Percentiles rank a stretch among this genome's conserved stretches.
Conservation (phyloP, 2,113 vertebrate species). For the Istiophorus platypterus region DNA sequence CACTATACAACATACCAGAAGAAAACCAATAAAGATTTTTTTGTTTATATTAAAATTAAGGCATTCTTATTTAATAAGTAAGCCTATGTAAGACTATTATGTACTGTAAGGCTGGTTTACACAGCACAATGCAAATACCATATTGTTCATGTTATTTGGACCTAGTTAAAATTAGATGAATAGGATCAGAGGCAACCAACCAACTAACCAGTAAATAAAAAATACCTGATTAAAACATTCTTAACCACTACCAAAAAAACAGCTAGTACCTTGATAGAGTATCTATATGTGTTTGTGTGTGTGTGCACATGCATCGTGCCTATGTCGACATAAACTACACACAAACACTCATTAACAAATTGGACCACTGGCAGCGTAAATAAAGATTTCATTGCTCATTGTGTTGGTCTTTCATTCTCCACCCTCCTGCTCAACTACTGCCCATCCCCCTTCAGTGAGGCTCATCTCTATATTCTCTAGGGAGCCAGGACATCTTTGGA, state of each 20-base stretch:
- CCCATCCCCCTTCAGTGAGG: conserved; percentile 61
- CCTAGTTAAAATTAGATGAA: not conserved
- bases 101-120: not conserved
- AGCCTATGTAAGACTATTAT: not conserved
- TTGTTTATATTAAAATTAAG: not conserved
- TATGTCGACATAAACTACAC: conserved; percentile 10
- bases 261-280: not conserved
- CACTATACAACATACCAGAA: not conserved
- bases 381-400: conserved; percentile 72
- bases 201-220: not conserved
- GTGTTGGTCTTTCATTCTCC: conserved; percentile 66
- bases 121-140: not conserved
- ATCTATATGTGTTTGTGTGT: not conserved
- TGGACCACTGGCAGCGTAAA: conserved; percentile 56
- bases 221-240: not conserved
- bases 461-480: conserved; percentile 69
- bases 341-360: conserved; percentile 20
- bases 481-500: conserved; percentile 70
- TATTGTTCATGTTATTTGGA: not conserved
- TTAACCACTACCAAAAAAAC: not conserved
- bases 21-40: not conserved
- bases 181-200: not conserved
- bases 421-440: conserved; percentile 42
- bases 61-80: not conserved
- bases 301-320: not conserved